Base-by-base conservation (phyloP, 2,797 vertebrate species). In the Nasua narica region DNA sequence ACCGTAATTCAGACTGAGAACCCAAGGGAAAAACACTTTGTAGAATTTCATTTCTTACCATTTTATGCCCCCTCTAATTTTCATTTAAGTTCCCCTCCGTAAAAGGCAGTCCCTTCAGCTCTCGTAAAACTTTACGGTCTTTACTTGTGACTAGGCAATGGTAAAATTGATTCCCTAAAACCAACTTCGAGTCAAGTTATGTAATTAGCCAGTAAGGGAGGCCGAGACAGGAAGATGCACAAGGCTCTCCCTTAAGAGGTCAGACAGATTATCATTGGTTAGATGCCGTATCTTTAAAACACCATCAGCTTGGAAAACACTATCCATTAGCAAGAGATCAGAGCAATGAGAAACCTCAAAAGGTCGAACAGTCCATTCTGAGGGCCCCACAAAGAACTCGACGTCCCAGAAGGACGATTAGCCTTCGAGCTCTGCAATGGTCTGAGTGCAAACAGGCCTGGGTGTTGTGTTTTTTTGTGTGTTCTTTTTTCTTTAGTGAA, bases 121-220 rank as follows among this genome's bases (percentile, higher is more conserved):
- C 96, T 96, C 96, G 35, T 97, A 97, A 98, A 97, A 97, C 90
- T 96, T 98, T 96, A 97, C 70, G 48, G 96, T 92, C 93, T 97
- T 98, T 93, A 78, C 92, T 97, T 95, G 92, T 74, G 85, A 96
- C 97, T 78, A 94, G 95, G 90, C 90, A 89, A 70, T 92, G 92
- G 96, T 86, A 86, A 93, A 97, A 97, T 40, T 91, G 93, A 96
- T 97, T 97, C 96, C 91, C 85, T 96, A 95, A 97, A 97, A 91
- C 94, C 93, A 97, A 77, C 94, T 95, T 94, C 87, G 94, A 86
- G 94, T 93, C 94, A 65, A 92, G 91, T 92, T 96, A 94, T 92
- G 83, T 94, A 81, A 97, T 97, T 96, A 90, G 87, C 85, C 96
- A 95, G 72, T 84, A 85, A 85, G 82, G 86, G 60, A 87, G 85